Base-by-base conservation (phyloP, 2,888 invertebrate genomes). In the Alentia gelatinosa region DNA sequence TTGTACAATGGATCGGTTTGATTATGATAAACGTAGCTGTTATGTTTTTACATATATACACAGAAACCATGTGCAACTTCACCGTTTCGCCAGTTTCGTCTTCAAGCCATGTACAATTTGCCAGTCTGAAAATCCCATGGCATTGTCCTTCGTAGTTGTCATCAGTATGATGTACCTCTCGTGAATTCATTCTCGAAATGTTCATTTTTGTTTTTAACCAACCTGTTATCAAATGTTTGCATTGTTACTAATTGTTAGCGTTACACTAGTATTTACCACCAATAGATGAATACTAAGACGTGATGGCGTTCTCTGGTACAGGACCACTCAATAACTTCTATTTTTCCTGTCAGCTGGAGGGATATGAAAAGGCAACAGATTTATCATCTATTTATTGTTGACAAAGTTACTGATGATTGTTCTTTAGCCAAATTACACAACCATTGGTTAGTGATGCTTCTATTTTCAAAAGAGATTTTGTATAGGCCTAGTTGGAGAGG, bases 381-480 rank as follows among this genome's bases (percentile, higher is more conserved):
- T 79, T n/a, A 37, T 15, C 79, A n/a, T 79, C 79, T 79, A 79
- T 37, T 1, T 68, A 68, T 30, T 26, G 68, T 68, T 79, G 47
- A 23, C 15, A 79, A 26, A 0, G 39, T 35, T 79, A 23, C 79
- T 35, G 79, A 26, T 79, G 74, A 74, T 79, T 79, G 79, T 35
- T 79, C 39, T 4, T 39, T 39, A 39, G 4, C 79, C 19, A 79
- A 79, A 39, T 79, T n/a, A 79, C 39, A 79, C 79, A 79, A 35
- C 79, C 39, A 39, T 79, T 79, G 37, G 37, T 79, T 79, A 79
- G 39, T 37, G 39, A 79, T 79, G 79, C 79, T 79, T 79, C 79
- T 79, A 79, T 79, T 79, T 79, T 79, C 79, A 79, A 68, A 68
- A 79, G 79, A 79, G 79, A 79, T 79, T 79, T 79, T 79, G 79